Conservation (phyloP, 2,113 vertebrate genomes). For the Sigmodon hispidus region DNA sequence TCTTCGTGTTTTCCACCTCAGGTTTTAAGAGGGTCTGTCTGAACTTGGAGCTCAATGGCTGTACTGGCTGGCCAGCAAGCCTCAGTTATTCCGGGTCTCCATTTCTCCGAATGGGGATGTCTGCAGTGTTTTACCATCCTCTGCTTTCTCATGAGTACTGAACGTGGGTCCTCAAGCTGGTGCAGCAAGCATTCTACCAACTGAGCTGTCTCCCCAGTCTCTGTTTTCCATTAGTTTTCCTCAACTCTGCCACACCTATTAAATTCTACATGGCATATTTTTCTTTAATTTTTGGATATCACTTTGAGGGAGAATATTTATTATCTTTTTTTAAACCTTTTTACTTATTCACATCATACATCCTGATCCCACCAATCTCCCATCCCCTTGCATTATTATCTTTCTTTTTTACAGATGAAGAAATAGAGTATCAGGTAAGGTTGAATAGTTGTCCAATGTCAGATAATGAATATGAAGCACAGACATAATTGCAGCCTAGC, state of each 20-base stretch:
- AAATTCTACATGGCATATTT: not conserved
- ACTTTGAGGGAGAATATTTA: not conserved
- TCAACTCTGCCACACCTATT: not conserved
- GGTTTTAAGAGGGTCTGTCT: not conserved
- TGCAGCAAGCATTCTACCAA: too few species aligned
- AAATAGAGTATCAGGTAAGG: not conserved
- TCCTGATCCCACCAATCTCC: not conserved
- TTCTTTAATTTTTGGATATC: not conserved
- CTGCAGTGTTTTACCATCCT: fast-evolving
- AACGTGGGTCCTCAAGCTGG: not conserved
- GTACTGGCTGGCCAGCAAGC: not conserved
- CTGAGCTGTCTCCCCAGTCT: not conserved
- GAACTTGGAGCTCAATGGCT: not conserved
- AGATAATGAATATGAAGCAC: not conserved
- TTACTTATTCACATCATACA: not conserved
- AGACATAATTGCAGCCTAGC: not conserved
- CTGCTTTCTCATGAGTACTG: not conserved
- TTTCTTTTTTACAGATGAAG: not conserved
- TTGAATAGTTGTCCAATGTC: not conserved
- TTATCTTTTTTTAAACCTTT: not conserved
- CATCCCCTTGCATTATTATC: not conserved
- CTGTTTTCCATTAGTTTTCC: not conserved
- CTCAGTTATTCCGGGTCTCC: not conserved
- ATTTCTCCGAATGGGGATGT: not conserved
- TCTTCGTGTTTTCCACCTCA: not conserved